Conservation (phyloP, 2,113 vertebrate species). For the Saimiri boliviensis region DNA sequence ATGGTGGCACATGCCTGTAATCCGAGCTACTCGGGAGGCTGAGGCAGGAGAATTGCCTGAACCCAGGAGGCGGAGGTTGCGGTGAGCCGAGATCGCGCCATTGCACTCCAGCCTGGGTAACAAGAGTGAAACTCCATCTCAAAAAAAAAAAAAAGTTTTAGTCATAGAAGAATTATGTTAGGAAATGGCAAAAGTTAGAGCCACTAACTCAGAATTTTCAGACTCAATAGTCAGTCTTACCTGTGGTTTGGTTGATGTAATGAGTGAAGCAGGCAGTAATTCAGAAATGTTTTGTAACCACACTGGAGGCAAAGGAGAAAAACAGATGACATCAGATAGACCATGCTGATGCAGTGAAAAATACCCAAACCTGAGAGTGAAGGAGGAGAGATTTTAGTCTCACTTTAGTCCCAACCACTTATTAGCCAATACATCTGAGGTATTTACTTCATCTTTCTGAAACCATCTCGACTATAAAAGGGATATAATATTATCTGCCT, state of each 20-base stretch:
- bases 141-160: not conserved
- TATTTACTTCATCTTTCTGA: slow-evolving; percentile 26
- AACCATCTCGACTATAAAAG: not conserved
- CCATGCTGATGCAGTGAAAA: not conserved
- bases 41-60: too few relatives aligned
- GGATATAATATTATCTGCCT: not conserved
- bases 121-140: too few relatives aligned
- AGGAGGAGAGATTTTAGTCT: not conserved
- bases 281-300: slow-evolving; percentile 45
- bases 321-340: slow-evolving; percentile 55
- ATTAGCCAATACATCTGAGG: not conserved
- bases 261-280: slow-evolving; percentile 16
- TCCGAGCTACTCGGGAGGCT: too few relatives aligned
- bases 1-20: too few relatives aligned
- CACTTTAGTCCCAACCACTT: not conserved
- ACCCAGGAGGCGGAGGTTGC: too few relatives aligned
- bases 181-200: slow-evolving; percentile 13
- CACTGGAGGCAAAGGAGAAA: slow-evolving; percentile 24
- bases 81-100: too few relatives aligned
- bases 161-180: not conserved
- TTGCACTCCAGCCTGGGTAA: too few relatives aligned
- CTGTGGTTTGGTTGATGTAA: slow-evolving; percentile 28
- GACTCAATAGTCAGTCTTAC: not conserved
- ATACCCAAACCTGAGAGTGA: not conserved
- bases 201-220: slow-evolving; percentile 23